A percentile compares a stretch with the other conserved stretches of the same genome.
phyloP scores from a whole-genome alignment of 53 echinoderm and acorn worm genomes.

The Holothuria scabra region DNA sequence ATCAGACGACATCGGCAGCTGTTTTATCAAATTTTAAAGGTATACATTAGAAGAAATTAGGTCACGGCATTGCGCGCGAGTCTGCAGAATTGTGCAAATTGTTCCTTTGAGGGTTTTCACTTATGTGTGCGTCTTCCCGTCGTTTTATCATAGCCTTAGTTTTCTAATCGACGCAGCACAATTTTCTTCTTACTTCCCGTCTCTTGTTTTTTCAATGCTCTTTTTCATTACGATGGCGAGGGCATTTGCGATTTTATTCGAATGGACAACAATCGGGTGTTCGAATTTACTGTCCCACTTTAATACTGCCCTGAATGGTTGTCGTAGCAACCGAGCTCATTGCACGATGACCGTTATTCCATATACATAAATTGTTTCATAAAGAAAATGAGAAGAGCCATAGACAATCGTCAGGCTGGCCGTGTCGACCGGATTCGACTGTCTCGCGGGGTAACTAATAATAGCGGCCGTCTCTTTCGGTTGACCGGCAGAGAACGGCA shows the following conservation, averaged over 20 bases:
- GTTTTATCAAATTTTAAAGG: no score
- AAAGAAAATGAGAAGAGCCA: background rate
- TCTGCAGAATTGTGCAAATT: conserved; percentile 14
- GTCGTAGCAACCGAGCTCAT: background rate
- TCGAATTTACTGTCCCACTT: conserved; percentile 34
- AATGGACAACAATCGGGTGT: conserved; percentile 23
- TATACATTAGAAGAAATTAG: conserved; percentile 2
- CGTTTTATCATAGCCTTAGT: conserved; percentile 6
- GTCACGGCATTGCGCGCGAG: conserved; percentile 25
- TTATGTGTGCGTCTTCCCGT: conserved; percentile 5
- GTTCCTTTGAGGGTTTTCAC: conserved; percentile 14
- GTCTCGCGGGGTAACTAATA: conserved; percentile 34
- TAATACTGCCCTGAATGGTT: conserved; percentile 1
- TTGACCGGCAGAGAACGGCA: conserved; percentile 13
- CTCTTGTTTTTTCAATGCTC: background rate
- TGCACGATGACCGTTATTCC: conserved; percentile 6
- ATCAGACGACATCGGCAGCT: no score
- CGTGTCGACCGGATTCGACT: background rate
- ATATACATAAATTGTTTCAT: conserved; percentile 21
- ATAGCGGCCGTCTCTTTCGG: conserved; percentile 32
- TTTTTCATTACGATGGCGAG: conserved; percentile 17
- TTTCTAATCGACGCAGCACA: no score
- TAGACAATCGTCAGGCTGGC: background rate
- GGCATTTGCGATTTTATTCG: conserved; percentile 1
- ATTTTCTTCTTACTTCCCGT: background rate